Evolutionary conservation across 2,113 vertebrate species (phyloP).

Genomic region (Phaethon lepturus): DNA sequence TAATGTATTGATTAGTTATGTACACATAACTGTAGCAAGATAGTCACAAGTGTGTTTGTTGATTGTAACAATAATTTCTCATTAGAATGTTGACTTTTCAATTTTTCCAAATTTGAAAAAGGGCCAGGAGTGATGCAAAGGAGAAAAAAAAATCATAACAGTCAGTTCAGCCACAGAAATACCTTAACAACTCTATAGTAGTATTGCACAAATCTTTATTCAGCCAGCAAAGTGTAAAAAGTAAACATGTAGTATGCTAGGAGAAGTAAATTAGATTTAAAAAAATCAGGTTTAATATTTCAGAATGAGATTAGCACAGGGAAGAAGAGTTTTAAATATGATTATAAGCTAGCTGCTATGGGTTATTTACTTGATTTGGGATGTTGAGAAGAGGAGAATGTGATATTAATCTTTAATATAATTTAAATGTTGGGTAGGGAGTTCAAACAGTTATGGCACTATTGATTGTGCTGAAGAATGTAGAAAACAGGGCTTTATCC

Average conservation of each 20-base stretch:
- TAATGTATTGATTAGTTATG: background rate
- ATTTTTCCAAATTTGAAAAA: background rate
- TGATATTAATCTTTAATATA: slow-evolving; percentile 8
- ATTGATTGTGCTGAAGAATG: background rate
- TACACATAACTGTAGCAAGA: background rate
- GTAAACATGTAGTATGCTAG: background rate
- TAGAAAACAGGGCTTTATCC: background rate
- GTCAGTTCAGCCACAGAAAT: background rate
- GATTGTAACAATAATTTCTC: background rate
- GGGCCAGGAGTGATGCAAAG: background rate
- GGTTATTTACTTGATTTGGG: slow-evolving; percentile 26
- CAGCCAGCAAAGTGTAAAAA: background rate
- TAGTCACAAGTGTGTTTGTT: background rate
- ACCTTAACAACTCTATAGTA: background rate
- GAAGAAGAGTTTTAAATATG: slow-evolving; percentile 15
- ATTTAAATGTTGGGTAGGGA: background rate
- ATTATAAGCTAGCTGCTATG: background rate
- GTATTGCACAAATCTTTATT: background rate
- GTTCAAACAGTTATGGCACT: background rate
- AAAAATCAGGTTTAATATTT: slow-evolving; percentile 1
- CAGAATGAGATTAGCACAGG: background rate
- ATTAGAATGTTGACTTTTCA: background rate
- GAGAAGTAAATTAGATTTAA: slow-evolving; percentile 22
- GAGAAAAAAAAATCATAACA: background rate
- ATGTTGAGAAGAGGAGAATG: background rate